Conservation (phyloP, 2,797 vertebrate species). For the Hydrolagus colliei region DNA sequence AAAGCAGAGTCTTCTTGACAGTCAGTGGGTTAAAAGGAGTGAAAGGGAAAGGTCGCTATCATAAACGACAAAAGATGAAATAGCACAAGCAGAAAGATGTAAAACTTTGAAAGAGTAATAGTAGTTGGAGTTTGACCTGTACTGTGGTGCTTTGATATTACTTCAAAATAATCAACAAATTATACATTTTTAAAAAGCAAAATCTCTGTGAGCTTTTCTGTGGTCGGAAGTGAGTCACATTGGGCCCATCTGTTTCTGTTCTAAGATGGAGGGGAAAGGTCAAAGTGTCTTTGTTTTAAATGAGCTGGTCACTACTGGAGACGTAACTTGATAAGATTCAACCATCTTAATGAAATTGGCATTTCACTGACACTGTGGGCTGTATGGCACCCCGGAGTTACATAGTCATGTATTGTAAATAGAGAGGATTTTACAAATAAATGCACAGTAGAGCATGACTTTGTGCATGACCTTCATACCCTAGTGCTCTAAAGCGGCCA, state of each 20-base stretch:
- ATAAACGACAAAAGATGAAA: slow-evolving; percentile 66
- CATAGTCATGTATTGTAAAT: slow-evolving; percentile 33
- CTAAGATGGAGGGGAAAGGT: slow-evolving; percentile 67
- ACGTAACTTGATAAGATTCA: slow-evolving; percentile 64
- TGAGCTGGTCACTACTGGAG: slow-evolving; percentile 61
- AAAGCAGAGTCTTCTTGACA: slow-evolving; percentile 83
- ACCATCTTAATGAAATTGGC: slow-evolving; percentile 55
- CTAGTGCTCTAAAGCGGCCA: slow-evolving; percentile 44
- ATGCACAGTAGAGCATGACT: slow-evolving; percentile 49
- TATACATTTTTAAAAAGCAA: slow-evolving; percentile 46
- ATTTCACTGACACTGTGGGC: slow-evolving; percentile 50
- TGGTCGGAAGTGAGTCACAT: slow-evolving; percentile 77
- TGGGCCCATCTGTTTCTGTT: slow-evolving; percentile 80
- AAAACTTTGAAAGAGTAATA: slow-evolving; percentile 47
- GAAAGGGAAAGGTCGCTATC: slow-evolving; percentile 40
- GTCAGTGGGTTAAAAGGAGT: slow-evolving; percentile 78
- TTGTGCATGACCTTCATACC: slow-evolving; percentile 60
- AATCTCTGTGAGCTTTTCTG: slow-evolving; percentile 65
- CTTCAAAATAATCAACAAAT: slow-evolving; percentile 48
- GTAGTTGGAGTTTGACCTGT: slow-evolving; percentile 47
- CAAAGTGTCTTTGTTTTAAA: slow-evolving; percentile 70
- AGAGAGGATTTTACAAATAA: slow-evolving; percentile 50
- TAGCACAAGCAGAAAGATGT: slow-evolving; percentile 54
- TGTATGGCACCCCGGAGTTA: slow-evolving; percentile 37
- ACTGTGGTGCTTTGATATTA: slow-evolving; percentile 47